Base-by-base conservation (phyloP, 2,797 vertebrate species). In the Gymnoscopelus braueri region DNA sequence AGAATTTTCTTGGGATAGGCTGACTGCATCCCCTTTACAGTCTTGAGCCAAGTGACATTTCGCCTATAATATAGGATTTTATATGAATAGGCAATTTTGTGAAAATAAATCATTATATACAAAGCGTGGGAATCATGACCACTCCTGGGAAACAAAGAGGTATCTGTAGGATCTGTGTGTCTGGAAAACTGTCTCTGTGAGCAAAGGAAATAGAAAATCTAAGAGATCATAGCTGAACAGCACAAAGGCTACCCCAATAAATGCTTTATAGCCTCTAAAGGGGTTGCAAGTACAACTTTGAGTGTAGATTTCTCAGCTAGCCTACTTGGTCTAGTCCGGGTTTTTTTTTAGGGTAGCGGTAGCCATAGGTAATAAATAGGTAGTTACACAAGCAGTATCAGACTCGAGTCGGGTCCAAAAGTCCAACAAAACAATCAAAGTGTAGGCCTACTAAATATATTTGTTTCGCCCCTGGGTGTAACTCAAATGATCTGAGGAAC, bases 361-460 rank as follows among this genome's bases (percentile, higher is more conserved):
- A 8, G 39, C 19, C 35, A 39, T 74, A 79, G 86, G 70, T 91
- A 92, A 91, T 92, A 23, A 87, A 83, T 91, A 44, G 39, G 8
- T 44, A 44, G 8, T 44, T 1, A 91, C 88, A 72, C 10, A 56
- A 80, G 68, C 50, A 77, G n/a, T n/a, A 79, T 68, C 63, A 44
- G 70, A 63, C 62, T 9, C 4, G 39, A 60, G 81, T 9, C 4
- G 39, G 59, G 81, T 84, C 72, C 82, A 87, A 88, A 87, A 73
- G 88, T 87, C 74, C 65, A 81, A 63, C n/a, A 53, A 53, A 81
- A 63, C n/a, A 53, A 53, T 23, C 39, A 48, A 48, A 12, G 39
- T 44, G 39, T 44, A 2, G 5, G 1, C 39, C 7, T 39, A 39
- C 6, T 44, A 44, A 5, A 6, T 44, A 39, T 39, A 39, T 39